Conservation (phyloP, 1,140 invertebrate genomes). For the Aphelenchoides fujianensis region DNA sequence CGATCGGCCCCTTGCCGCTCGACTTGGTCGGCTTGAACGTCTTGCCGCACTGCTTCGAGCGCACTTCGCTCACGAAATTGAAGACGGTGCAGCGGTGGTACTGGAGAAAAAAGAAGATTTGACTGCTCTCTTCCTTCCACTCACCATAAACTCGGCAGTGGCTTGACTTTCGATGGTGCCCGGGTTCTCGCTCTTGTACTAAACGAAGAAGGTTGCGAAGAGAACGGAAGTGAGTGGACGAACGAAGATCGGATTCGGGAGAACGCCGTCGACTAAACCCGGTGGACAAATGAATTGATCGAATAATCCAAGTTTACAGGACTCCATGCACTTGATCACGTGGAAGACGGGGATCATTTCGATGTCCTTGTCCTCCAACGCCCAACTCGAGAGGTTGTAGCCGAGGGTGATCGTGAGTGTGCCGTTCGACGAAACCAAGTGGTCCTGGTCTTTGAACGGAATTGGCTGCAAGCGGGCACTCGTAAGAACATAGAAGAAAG, state of each 20-base stretch:
- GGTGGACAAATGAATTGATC: too few relatives aligned
- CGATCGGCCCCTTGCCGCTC: neutral
- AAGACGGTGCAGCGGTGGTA: constrained; percentile 46
- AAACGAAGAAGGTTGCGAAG: constrained; percentile 11
- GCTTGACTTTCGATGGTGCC: constrained; percentile 40
- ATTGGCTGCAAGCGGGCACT: constrained; percentile 17
- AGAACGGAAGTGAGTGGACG: neutral
- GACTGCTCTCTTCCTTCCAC: too few relatives aligned
- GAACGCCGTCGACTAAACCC: constrained; percentile 30
- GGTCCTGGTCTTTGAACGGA: constrained; percentile 22
- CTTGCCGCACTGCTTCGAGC: constrained; percentile 29
- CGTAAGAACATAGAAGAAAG: too few relatives aligned
- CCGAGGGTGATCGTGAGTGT: constrained; percentile 24
- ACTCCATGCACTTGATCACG: constrained; percentile 39
- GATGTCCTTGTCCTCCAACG: constrained; percentile 36
- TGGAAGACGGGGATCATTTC: constrained; percentile 52
- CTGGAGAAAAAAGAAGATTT: too few relatives aligned
- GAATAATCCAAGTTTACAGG: too few relatives aligned
- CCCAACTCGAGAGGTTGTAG: constrained; percentile 27
- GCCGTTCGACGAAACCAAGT: constrained; percentile 26
- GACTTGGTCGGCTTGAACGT: neutral
- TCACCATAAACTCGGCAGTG: constrained; percentile 55
- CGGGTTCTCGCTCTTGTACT: constrained; percentile 35
- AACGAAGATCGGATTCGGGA: constrained; percentile 55
- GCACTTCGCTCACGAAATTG: constrained; percentile 43